A percentile compares a stretch with the other conserved stretches of the same genome.
phyloP scores from a whole-genome alignment of 2,888 invertebrate genomes.

The Zonitis immaculata region DNA sequence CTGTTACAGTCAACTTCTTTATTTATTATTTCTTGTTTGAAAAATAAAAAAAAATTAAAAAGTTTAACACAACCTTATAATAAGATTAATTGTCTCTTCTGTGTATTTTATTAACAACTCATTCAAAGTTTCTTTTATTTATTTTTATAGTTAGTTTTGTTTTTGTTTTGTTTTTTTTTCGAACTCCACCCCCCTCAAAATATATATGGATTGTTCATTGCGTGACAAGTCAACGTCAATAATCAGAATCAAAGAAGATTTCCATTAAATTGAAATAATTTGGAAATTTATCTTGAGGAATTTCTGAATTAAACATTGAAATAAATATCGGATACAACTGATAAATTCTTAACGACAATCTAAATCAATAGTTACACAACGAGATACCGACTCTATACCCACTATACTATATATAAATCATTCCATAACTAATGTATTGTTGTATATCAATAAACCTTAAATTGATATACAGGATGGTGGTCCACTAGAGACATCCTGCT shows the following conservation, averaged over 20 bases:
- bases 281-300: neutral
- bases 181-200: too few relatives aligned
- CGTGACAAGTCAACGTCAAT: conserved; percentile 1
- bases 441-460: too few relatives aligned
- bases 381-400: too few relatives aligned
- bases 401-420: too few relatives aligned
- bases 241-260: neutral
- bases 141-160: neutral
- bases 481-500: too few relatives aligned
- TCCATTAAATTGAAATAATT: neutral
- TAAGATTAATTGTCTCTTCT: neutral
- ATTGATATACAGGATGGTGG: too few relatives aligned
- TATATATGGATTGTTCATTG: neutral
- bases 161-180: neutral
- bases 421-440: too few relatives aligned
- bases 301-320: neutral
- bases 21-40: neutral
- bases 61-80: neutral
- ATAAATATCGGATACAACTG: neutral
- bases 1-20: neutral
- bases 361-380: neutral
- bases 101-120: neutral
- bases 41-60: too few relatives aligned
- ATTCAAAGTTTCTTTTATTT: neutral
- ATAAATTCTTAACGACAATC: neutral